Evolutionary conservation across 2,113 vertebrate species (phyloP), one percentile per base, ranked within the genome.

Genomic region (Pan paniscus): DNA sequence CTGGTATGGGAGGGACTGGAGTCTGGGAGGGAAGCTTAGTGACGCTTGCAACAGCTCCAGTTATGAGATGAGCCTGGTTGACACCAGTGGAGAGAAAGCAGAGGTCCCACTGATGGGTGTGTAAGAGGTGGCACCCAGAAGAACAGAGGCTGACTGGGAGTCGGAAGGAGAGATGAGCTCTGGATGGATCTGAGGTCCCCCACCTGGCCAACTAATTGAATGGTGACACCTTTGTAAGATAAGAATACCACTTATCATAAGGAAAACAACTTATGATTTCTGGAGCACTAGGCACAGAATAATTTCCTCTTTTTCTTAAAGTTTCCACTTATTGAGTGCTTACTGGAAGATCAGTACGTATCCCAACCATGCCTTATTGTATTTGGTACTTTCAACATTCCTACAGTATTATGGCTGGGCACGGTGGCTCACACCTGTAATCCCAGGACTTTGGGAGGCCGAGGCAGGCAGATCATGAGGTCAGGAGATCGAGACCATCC

Each of bases 41-140:
- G 43, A 50, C 30, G n/a, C 12, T 0, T 27, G 16, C 6, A 61
- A 3, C 0, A 10, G 55, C 27, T 38, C 25, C 1, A 6, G 22
- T 8, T 79, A 13, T 46, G 43, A 38, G 20, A 27, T 1, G 4
- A 35, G 40, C 30, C 2, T 7, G 0, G 38, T 9, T 30, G 13
- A 52, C 40, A 40, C 59, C 43, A 22, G 1, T 13, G 68, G 23
- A 17, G 25, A 57, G 4, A 50, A 22, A 48, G 4, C 10, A 30
- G 30, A 82, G 18, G 43, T 32, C 50, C 25, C 9, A 40, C 7
- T 0, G 48, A 25, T 2, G 8, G 27, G 8, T 9, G 9, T 1
- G 3, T 11, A 25, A 0, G 23, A 35, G 46, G 27, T 7, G 3
- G 82, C 61, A 55, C 35, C 68, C 81, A 81, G 43, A 88, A 67